These are phyloP conservation scores for Nasonia longicornis DNA, from an alignment of 1,140 invertebrate species.

Conservation along the genomic window DNA sequence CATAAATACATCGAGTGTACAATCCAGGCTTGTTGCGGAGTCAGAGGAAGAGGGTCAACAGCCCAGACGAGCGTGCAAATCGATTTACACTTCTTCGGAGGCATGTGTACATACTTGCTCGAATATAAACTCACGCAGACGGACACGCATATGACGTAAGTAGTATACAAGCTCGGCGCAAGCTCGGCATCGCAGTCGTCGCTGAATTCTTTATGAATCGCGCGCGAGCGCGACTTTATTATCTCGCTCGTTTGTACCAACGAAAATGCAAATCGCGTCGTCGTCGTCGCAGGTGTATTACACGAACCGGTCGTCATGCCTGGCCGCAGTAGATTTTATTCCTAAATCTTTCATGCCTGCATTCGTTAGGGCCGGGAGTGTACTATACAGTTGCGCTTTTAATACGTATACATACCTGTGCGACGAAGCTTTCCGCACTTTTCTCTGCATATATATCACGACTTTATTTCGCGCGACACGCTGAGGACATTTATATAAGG, in stretches of 20 bases:
- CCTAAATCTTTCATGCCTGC: constrained; percentile 10
- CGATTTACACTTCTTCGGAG: not conserved
- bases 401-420: not conserved
- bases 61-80: constrained; percentile 25
- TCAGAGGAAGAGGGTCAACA: constrained; percentile 41
- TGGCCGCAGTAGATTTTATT: not conserved
- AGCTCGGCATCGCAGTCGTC: not conserved
- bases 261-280: constrained; percentile 10
- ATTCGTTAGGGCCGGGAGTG: not conserved
- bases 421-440: not conserved
- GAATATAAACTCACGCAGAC: not conserved
- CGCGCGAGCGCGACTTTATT: constrained; percentile 8
- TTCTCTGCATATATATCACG: not conserved
- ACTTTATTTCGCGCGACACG: not conserved
- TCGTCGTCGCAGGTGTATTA: not conserved
- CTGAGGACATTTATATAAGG: not conserved
- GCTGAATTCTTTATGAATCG: constrained; percentile 51
- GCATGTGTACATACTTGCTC: not conserved
- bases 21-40: constrained; percentile 26
- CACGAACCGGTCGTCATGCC: not conserved
- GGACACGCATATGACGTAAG: not conserved
- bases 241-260: constrained; percentile 28
- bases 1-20: constrained; percentile 28
- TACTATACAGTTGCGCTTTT: not conserved
- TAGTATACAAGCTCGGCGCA: not conserved